Base-by-base conservation (phyloP, 2,113 vertebrate species). In the Phrynosoma platyrhinos region DNA sequence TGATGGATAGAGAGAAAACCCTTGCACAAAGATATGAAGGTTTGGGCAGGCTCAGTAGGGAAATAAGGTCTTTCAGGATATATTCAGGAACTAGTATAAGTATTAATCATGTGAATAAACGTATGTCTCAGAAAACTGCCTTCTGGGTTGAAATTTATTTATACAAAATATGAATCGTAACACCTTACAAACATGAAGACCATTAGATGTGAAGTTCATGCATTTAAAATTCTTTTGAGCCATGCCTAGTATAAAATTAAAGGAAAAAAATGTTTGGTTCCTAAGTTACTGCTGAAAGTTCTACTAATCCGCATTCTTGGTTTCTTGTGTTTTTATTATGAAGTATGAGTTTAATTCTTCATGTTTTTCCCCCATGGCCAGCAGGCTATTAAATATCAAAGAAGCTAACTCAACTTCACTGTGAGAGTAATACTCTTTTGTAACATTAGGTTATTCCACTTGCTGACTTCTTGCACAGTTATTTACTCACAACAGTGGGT, bases 361-460 rank as follows among this genome's bases (percentile, higher is more conserved):
- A 0, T 83, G 80, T 91, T 68, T 86, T 82, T 91, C 55, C 87
- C 87, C 25, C 30, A 87, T 87, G 76, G 12, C 77, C 58, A 87
- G 74, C 32, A 82, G 16, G 27, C 87, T 81, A 74, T 84, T 92
- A 87, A 84, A 89, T 92, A 68, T 76, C 85, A 78, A 93, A 83
- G 3, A 71, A 18, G 9, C 85, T 58, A 91, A 23, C 42, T 90
- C 78, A 83, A 87, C 36, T 74, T 87, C 42, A 79, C 72, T 76
- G 91, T 78, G 75, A 91, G 55, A 66, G 27, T 83, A 87, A 87
- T 40, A 32, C 76, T n/a, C 27, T 47, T 82, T 79, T 76, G n/a
- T 88, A 77, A 79, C 32, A 88, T 68, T 53, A 23, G 80, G 32
- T 42, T 84, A 21, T 47, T 64, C 30, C 91, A 21, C 83, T 86